Evolutionary conservation across 2,797 vertebrate genomes (phyloP), one percentile per base, ranked within the genome.

Genomic region (Nannoperca obscura): DNA sequence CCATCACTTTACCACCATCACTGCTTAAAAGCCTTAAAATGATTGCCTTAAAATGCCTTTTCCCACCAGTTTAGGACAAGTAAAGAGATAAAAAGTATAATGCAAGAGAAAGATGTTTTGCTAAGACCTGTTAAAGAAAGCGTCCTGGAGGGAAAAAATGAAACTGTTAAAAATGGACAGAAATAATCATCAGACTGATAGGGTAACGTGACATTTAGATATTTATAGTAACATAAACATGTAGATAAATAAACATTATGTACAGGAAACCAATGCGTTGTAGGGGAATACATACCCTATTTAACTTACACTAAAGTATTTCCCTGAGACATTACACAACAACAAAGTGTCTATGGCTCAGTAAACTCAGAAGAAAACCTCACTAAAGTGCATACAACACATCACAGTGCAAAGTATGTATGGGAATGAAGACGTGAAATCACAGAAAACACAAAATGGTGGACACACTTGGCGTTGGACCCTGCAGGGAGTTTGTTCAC

Each of bases 21-120:
- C 78, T 92, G 94, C 78, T 92, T 94, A 93, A 95, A 95, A 94
- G 92, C 93, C n/a, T n/a, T n/a, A n/a, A n/a, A n/a, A n/a, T n/a
- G n/a, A n/a, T n/a, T n/a, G n/a, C n/a, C n/a, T n/a, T n/a, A n/a
- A n/a, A n/a, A 89, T 85, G 84, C 88, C 85, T 91, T 93, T 95
- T 92, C 82, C 82, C 81, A 86, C 78, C 88, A 92, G 85, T 92
- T 94, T 93, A 93, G 90, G 84, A 90, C 82, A 82, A 93, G 89
- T 88, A 82, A 93, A 89, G 90, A 89, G 91, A 87, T 89, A 60
- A 81, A 86, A 89, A 88, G 72, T 83, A 88, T 84, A 78, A 68
- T 17, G 38, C 50, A 27, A 71, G 74, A 76, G 53, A 80, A 83
- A 62, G 66, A 91, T 86, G 89, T 91, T 91, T 87, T 88, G 88